Conservation (phyloP, 2,797 vertebrate genomes). For the Periparus ater region DNA sequence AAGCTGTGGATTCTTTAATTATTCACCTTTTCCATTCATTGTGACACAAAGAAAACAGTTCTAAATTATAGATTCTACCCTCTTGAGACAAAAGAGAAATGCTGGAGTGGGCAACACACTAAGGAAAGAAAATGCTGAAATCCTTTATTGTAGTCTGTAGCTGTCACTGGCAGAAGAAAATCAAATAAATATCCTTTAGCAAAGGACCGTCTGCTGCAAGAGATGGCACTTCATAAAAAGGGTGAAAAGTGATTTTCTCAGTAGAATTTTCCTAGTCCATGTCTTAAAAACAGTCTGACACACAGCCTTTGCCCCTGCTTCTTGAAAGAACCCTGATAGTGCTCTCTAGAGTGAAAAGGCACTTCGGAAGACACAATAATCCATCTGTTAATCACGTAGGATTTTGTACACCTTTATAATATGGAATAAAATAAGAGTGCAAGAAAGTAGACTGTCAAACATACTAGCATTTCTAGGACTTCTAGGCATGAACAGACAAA, state of each 20-base stretch:
- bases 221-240: background rate
- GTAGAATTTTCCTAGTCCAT: background rate
- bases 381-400: background rate
- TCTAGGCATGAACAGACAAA: background rate
- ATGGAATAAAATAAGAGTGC: background rate
- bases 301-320: background rate
- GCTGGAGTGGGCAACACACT: background rate
- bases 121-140: background rate
- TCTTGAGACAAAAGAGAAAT: background rate
- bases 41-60: background rate
- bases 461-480: background rate
- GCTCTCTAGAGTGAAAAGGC: background rate
- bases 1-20: constrained; percentile 55
- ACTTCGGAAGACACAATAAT: background rate
- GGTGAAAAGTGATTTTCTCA: background rate
- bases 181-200: background rate
- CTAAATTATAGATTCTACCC: background rate
- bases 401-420: background rate
- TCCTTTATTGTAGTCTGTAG: background rate
- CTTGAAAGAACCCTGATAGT: background rate
- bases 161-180: background rate
- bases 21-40: constrained; percentile 32
- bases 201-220: background rate
- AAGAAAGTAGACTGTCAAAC: background rate
- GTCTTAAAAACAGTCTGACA: background rate